Base-by-base conservation (phyloP, 1,140 invertebrate genomes). In the Drosophila ohnishii region DNA sequence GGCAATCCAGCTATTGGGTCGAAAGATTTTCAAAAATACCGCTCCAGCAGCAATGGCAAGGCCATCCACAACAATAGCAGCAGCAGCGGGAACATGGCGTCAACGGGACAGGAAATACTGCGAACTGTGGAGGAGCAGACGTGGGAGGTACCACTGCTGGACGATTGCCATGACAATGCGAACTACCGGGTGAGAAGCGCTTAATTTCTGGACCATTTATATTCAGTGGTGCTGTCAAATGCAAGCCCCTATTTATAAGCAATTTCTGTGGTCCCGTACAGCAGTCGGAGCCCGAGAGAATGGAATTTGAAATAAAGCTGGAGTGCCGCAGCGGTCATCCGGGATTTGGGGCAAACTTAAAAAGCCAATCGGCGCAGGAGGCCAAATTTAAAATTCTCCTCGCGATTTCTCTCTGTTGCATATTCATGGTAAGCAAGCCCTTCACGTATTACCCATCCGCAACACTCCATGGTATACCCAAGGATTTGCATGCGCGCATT, bases 391-490 rank as follows among this genome's bases (percentile, higher is more conserved):
- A 94, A 87, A 92, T 95, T 51, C 71, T 94, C 51, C 91, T 93
- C 11, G 94, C 94, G 3, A 92, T 94, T 32, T 81, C 93, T 35
- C 92, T 95, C 42, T 95, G 94, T 75, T 93, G 93, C 61, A 90
- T 95, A 66, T 95, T 95, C 80, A 95, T 95, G 94, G 94, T 95
- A 80, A 93, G 91, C 90, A 44, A 2, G n/a, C 0, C 28, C 48
- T 19, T 50, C n/a, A 13, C 28, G 3, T 48, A n/a, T 28, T n/a
- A 28, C 14, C 8, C 25, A 53, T 34, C 19, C 34, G 9, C 22
- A 32, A 56, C 42, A 30, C 51, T 53, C 37, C 58, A 45, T 42
- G 35, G 34, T 53, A 25, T 7, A 32, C 34, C 8, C 19, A 55
- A 40, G 7, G n/a, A 42, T 32, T 25, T 51, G 45, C 22, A 25